A percentile compares a stretch with the other conserved stretches of the same genome.
These are phyloP conservation scores for Mythimna vitellina DNA, from an alignment of 2,888 invertebrate species.

Conservation along the genomic window DNA sequence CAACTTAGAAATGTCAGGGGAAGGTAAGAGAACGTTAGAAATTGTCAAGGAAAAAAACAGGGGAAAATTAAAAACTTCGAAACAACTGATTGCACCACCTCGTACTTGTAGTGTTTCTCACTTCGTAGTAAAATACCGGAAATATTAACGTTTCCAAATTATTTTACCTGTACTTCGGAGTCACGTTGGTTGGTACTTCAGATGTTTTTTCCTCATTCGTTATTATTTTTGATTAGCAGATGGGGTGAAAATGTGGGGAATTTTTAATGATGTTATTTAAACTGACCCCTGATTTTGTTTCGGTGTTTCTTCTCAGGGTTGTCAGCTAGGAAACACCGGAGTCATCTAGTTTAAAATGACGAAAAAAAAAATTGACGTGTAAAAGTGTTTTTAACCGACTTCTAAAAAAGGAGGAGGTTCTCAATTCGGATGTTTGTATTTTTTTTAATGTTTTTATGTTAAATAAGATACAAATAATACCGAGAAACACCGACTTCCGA, in stretches of 20 bases:
- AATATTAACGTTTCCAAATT: slow-evolving; percentile 50
- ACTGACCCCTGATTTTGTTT: too few species aligned
- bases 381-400: too few species aligned
- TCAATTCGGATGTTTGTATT: too few species aligned
- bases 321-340: too few species aligned
- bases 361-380: too few species aligned
- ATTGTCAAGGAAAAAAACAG: slow-evolving; percentile 40
- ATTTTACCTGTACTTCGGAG: slow-evolving; percentile 46
- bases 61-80: slow-evolving; percentile 65
- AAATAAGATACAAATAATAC: too few species aligned
- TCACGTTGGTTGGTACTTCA: slow-evolving; percentile 34
- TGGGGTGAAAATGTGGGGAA: slow-evolving; percentile 7
- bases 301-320: too few species aligned
- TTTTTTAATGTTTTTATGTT: too few species aligned
- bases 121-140: slow-evolving; percentile 46
- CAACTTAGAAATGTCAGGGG: slow-evolving; percentile 56
- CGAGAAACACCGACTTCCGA: too few species aligned
- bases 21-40: slow-evolving; percentile 20
- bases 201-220: slow-evolving; percentile 18
- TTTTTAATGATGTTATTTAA: slow-evolving; percentile 1
- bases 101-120: slow-evolving; percentile 46
- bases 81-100: slow-evolving; percentile 65
- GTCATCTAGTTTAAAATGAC: too few species aligned
- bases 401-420: too few species aligned
- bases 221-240: slow-evolving; percentile 13